These are phyloP conservation scores for Ploceus nigricollis DNA, from an alignment of 2,113 vertebrate species.

Conservation along the genomic window DNA sequence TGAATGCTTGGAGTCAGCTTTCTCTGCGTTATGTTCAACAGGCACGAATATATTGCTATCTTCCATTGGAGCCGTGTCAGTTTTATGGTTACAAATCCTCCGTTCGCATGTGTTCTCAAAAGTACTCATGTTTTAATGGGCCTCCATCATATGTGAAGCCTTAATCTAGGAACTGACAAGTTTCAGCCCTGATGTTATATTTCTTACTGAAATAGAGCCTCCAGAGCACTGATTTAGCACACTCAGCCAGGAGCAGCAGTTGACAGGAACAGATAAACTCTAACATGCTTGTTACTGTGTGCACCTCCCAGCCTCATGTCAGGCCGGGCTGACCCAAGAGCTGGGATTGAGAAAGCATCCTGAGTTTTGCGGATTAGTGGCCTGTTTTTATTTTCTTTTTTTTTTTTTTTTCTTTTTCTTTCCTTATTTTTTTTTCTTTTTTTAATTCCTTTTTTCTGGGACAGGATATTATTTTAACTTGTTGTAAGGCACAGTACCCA, in stretches of 20 bases:
- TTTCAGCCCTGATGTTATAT: not conserved
- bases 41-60: not conserved
- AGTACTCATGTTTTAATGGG: constrained; percentile 35
- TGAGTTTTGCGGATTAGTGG: not conserved
- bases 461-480: not conserved
- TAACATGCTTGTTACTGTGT: not conserved
- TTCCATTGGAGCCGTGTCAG: not conserved
- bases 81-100: constrained; percentile 48
- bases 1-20: not conserved
- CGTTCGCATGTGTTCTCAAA: not conserved
- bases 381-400: no score
- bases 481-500: not conserved
- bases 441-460: not conserved
- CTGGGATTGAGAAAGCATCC: not conserved
- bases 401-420: rapidly evolving
- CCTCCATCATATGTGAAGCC: constrained; percentile 16
- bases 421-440: not conserved
- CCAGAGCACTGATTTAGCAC: constrained; percentile 1
- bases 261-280: not conserved
- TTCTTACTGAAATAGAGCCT: constrained; percentile 17
- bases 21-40: not conserved
- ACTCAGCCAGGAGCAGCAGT: not conserved
- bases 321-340: not conserved
- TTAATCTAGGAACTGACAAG: constrained; percentile 35
- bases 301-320: not conserved